A percentile compares a stretch with the other conserved stretches of the same genome.
Evolutionary conservation across 2,888 invertebrate genomes (phyloP).

Genomic region (Asteroscopus sphinx): DNA sequence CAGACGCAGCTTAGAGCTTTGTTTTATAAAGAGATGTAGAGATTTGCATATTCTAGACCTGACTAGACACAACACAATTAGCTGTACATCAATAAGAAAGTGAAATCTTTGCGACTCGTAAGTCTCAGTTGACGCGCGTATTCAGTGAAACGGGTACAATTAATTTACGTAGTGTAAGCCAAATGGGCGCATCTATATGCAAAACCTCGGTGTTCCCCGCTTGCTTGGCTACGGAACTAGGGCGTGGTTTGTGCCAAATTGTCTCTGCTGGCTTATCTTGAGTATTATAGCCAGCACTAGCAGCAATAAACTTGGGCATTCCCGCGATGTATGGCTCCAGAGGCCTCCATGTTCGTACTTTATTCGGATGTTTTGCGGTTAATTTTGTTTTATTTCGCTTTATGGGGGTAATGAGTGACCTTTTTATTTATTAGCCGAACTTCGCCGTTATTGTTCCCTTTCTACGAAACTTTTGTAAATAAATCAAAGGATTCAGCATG

Average conservation of each 20-base stretch:
- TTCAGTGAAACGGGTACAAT: constrained; percentile 83
- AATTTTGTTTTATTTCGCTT: constrained; percentile 62
- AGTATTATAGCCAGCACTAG: constrained; percentile 83
- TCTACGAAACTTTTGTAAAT: constrained; percentile 38
- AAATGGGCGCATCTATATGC: constrained; percentile 88
- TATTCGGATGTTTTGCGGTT: constrained; percentile 71
- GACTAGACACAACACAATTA: constrained; percentile 29
- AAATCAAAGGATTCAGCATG: constrained; percentile 36
- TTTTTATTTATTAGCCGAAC: constrained; percentile 50
- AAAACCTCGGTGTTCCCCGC: constrained; percentile 83
- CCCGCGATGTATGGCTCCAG: constrained; percentile 77
- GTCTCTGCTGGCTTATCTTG: constrained; percentile 88
- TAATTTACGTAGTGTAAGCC: constrained; percentile 86
- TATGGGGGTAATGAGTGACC: constrained; percentile 46
- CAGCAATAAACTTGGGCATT: constrained; percentile 83
- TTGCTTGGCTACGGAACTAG: constrained; percentile 85
- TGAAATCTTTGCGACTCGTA: constrained; percentile 58
- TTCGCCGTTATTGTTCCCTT: constrained; percentile 31
- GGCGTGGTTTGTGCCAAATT: constrained; percentile 88
- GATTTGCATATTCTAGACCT: constrained; percentile 18
- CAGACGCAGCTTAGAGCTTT: constrained; percentile 2
- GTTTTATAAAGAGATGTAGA: constrained; percentile 1
- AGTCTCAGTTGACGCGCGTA: constrained; percentile 73
- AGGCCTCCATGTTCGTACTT: constrained; percentile 69
- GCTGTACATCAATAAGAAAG: constrained; percentile 53